phyloP scores from a whole-genome alignment of 2,797 vertebrate species.

The Pampus argenteus region DNA sequence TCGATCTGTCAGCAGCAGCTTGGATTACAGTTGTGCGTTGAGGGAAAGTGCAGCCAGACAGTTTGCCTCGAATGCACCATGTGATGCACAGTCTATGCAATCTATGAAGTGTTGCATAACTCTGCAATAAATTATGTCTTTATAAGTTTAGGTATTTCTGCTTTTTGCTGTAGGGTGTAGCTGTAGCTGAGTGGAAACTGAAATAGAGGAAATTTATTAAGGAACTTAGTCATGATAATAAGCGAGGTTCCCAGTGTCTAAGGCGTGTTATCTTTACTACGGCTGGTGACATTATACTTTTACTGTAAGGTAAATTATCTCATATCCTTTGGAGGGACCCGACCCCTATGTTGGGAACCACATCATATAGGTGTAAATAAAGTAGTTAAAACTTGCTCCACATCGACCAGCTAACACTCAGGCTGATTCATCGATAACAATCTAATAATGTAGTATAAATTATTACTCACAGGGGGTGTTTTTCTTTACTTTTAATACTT shows the following conservation, averaged over 20 bases:
- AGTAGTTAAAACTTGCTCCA: too few relatives aligned
- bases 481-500: too few relatives aligned
- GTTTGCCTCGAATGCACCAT: not conserved
- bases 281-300: not conserved
- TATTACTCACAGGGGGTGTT: too few relatives aligned
- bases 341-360: too few relatives aligned
- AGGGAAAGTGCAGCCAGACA: not conserved
- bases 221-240: constrained; percentile 21
- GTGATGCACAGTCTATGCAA: not conserved
- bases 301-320: not conserved
- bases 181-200: constrained; percentile 37
- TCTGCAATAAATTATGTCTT: constrained; percentile 10
- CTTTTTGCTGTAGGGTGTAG: not conserved
- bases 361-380: too few relatives aligned
- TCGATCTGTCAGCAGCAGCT: constrained; percentile 30
- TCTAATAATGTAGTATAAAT: too few relatives aligned
- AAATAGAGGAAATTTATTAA: constrained; percentile 41
- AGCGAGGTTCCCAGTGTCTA: not conserved
- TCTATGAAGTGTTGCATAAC: constrained; percentile 1
- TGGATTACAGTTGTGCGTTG: constrained; percentile 8
- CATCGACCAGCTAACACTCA: too few relatives aligned
- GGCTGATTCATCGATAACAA: too few relatives aligned
- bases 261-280: not conserved
- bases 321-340: too few relatives aligned
- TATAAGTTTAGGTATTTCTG: not conserved